These are phyloP conservation scores for Grammomys dolichurus DNA, from an alignment of 2,113 vertebrate genomes.

Conservation along the genomic window DNA sequence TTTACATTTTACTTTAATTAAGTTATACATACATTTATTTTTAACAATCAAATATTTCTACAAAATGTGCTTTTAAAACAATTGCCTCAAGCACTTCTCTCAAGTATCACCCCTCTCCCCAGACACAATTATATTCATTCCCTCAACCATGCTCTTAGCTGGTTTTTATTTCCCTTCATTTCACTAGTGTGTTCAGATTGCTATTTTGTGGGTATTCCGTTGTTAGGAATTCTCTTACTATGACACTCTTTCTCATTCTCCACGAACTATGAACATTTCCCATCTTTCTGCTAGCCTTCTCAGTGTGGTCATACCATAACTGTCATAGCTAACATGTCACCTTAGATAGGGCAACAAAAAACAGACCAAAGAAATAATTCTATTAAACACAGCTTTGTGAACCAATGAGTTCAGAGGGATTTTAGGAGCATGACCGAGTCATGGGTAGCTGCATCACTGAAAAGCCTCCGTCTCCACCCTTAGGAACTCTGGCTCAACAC, in stretches of 20 bases:
- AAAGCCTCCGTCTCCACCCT: not conserved
- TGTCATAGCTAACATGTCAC: not conserved
- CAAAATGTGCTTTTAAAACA: constrained; percentile 24
- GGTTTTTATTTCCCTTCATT: not conserved
- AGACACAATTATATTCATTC: not conserved
- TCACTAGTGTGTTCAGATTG: not conserved
- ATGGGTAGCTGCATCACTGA: not conserved
- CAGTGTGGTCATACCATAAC: not conserved
- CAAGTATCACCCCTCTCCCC: not conserved
- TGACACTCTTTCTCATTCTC: not conserved
- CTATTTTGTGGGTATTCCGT: not conserved
- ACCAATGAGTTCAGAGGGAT: not conserved
- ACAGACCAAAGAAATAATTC: not conserved
- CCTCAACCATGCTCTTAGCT: not conserved
- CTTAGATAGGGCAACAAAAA: not conserved
- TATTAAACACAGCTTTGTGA: not conserved
- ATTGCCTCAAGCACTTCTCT: not conserved
- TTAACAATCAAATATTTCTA: constrained; percentile 2
- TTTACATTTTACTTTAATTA: not conserved
- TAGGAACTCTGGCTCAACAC: not conserved
- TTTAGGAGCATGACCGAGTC: not conserved
- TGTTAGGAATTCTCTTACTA: not conserved
- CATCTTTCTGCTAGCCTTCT: not conserved
- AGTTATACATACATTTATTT: not conserved
- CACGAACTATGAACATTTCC: not conserved